phyloP scores from a whole-genome alignment of 2,797 vertebrate species.

The Macrochelys suwanniensis region DNA sequence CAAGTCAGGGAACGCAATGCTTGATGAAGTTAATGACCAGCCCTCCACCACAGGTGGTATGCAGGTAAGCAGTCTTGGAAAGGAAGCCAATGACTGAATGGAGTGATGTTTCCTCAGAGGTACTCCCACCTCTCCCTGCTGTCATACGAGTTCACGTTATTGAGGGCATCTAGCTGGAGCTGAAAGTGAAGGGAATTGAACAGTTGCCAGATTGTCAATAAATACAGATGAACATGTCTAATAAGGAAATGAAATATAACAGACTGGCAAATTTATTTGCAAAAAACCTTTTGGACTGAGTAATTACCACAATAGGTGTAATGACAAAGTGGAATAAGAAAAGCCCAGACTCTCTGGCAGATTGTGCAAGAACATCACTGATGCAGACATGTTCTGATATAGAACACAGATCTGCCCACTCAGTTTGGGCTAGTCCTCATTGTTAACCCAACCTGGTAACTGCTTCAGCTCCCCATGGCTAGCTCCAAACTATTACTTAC shows the following conservation, averaged over 20 bases:
- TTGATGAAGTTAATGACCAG: slow-evolving; percentile 24
- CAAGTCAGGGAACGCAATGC: background rate
- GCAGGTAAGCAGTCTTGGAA: background rate
- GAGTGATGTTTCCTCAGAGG: background rate
- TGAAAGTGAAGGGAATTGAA: background rate
- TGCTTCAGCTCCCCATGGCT: background rate
- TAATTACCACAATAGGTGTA: rapidly evolving
- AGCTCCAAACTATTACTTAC: background rate
- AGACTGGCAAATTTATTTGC: background rate
- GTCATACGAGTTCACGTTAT: background rate
- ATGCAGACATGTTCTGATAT: background rate
- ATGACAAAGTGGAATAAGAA: background rate
- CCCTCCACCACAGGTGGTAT: background rate
- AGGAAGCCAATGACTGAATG: background rate
- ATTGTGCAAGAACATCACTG: background rate
- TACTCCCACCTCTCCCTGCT: slow-evolving; percentile 7
- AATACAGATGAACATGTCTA: background rate
- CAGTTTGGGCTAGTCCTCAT: background rate
- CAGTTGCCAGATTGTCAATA: background rate
- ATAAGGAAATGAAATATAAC: background rate
- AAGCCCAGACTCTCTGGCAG: background rate
- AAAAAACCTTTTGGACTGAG: background rate
- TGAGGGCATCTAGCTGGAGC: background rate
- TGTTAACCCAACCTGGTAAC: background rate
- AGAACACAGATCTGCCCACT: background rate